Conservation (phyloP, 2,888 invertebrate genomes). For the Andrena flavipes region DNA sequence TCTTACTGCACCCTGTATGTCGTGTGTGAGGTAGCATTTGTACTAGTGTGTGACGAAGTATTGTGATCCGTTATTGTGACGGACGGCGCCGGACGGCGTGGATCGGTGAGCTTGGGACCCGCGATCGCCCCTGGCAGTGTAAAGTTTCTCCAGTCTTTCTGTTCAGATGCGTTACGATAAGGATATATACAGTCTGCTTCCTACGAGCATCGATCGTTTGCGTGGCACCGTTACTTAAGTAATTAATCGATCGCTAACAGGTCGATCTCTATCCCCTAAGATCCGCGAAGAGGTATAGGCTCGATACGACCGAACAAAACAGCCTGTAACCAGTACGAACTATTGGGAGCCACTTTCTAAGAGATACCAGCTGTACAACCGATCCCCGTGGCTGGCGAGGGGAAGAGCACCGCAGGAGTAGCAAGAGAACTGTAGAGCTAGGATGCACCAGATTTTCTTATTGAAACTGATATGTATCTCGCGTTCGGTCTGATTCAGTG, state of each 20-base stretch:
- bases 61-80: slow-evolving; percentile 74
- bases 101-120: slow-evolving; percentile 29
- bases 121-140: slow-evolving; percentile 48
- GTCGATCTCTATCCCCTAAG: not conserved
- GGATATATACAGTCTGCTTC: not conserved
- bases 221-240: not conserved
- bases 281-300: no score
- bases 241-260: not conserved
- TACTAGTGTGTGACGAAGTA: slow-evolving; percentile 81
- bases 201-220: slow-evolving; percentile 16
- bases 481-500: not conserved
- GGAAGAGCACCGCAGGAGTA: not conserved
- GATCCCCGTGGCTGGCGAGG: not conserved
- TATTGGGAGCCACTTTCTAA: slow-evolving; percentile 30
- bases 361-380: slow-evolving; percentile 31
- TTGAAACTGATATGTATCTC: slow-evolving; percentile 42
- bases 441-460: not conserved
- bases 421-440: slow-evolving; percentile 2
- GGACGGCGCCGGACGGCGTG: slow-evolving; percentile 50
- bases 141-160: slow-evolving; percentile 49
- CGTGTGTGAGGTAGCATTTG: slow-evolving; percentile 84
- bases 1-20: slow-evolving; percentile 83
- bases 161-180: not conserved
- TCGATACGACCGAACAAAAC: slow-evolving; percentile 9
- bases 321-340: slow-evolving; percentile 38